Conservation (phyloP, 1,140 invertebrate species). For the Artemia franciscana region DNA sequence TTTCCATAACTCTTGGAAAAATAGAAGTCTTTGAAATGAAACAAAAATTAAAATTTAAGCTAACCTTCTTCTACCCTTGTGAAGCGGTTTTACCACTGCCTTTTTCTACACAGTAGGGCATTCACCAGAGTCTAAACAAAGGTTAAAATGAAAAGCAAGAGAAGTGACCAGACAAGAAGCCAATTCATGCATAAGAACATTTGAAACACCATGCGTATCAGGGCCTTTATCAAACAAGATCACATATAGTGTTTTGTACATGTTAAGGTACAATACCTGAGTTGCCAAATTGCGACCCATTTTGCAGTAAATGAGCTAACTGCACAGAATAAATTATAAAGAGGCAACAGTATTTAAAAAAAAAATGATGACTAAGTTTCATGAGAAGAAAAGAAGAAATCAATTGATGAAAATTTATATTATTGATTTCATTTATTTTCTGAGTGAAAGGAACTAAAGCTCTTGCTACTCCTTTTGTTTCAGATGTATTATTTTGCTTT, state of each 20-base stretch:
- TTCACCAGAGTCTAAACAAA: background rate
- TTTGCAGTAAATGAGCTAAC: too few species aligned
- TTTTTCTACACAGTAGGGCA: background rate
- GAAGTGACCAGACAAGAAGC: background rate
- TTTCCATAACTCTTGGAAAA: background rate
- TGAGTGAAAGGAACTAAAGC: too few species aligned
- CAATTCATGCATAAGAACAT: background rate
- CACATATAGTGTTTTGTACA: background rate
- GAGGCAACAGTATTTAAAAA: too few species aligned
- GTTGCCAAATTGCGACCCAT: too few species aligned
- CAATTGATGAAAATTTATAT: too few species aligned
- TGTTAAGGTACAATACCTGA: too few species aligned
- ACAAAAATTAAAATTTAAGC: background rate
- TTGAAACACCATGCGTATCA: background rate
- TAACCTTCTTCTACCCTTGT: background rate
- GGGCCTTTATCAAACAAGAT: background rate
- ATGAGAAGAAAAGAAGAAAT: too few species aligned
- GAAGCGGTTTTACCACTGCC: background rate
- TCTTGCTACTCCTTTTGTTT: too few species aligned
- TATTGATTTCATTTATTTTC: too few species aligned
- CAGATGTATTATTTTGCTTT: too few species aligned
- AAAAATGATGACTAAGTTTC: too few species aligned
- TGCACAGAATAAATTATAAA: too few species aligned
- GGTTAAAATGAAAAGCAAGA: background rate
- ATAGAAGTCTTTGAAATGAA: background rate